These are phyloP conservation scores for Timandra comae DNA, from an alignment of 2,888 invertebrate species.

Conservation along the genomic window DNA sequence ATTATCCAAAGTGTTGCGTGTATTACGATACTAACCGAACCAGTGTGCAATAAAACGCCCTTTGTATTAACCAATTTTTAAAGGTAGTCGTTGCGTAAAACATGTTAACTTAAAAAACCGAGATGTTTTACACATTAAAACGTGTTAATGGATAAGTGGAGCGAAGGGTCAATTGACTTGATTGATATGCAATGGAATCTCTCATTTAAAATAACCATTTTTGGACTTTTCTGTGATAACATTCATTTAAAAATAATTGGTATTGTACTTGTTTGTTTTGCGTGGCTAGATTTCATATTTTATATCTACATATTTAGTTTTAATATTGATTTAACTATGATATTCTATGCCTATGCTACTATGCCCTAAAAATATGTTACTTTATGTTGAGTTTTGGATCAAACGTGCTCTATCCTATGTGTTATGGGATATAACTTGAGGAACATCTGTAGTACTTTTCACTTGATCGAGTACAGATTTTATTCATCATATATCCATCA, in stretches of 20 bases:
- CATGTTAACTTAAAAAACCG: conserved; percentile 38
- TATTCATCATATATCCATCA: no score
- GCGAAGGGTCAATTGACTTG: conserved; percentile 50
- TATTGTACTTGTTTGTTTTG: conserved; percentile 2
- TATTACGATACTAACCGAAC: conserved; percentile 36
- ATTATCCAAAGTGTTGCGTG: no score
- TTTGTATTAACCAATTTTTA: conserved; percentile 48
- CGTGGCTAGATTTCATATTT: no score
- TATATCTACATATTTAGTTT: no score
- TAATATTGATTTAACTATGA: no score
- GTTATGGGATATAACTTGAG: no score
- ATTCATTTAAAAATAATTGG: conserved; percentile 1
- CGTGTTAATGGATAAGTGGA: conserved; percentile 61
- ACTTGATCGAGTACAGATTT: no score
- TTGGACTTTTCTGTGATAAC: conserved; percentile 9
- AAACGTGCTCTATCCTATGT: no score
- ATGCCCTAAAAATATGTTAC: no score
- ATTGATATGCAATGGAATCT: conserved; percentile 50
- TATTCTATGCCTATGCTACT: no score
- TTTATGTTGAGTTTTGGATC: no score
- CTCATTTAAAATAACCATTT: conserved; percentile 21
- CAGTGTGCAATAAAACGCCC: conserved; percentile 43
- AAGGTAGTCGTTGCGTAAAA: conserved; percentile 49
- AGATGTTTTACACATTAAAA: conserved; percentile 55
- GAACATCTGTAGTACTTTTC: no score